These are phyloP conservation scores for Scaptomyza montana DNA, from an alignment of 1,140 invertebrate genomes.

Conservation along the genomic window DNA sequence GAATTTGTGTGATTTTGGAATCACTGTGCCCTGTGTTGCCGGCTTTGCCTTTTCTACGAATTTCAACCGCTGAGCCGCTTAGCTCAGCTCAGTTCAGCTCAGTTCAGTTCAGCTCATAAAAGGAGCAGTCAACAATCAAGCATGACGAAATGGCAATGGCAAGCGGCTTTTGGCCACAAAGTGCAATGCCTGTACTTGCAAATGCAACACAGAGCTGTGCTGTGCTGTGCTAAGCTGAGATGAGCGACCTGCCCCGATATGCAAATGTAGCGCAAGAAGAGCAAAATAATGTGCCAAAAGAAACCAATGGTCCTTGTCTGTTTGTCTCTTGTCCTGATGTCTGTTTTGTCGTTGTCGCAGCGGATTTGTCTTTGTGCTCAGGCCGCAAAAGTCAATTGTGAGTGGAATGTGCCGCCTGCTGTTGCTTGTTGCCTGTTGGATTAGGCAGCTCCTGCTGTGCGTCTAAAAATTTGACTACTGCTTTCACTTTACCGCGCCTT, in stretches of 20 bases:
- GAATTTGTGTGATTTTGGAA: constrained; percentile 19
- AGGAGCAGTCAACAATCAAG: constrained; percentile 70
- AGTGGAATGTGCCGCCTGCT: constrained; percentile 49
- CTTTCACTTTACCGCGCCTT: constrained; percentile 71
- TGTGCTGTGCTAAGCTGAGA: no score
- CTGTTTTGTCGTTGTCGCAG: constrained; percentile 68
- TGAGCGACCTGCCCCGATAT: constrained; percentile 28
- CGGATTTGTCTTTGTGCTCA: constrained; percentile 65
- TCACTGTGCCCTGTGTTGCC: constrained; percentile 49
- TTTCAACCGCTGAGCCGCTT: constrained; percentile 41
- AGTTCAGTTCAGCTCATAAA: constrained; percentile 66
- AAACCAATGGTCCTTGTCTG: constrained; percentile 38
- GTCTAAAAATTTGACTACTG: constrained; percentile 74
- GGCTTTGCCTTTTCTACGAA: constrained; percentile 63
- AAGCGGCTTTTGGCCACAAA: constrained; percentile 63
- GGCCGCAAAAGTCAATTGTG: constrained; percentile 76
- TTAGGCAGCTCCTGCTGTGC: constrained; percentile 72
- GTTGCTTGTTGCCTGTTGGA: constrained; percentile 28
- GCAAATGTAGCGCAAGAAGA: constrained; percentile 57
- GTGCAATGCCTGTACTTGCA: constrained; percentile 5
- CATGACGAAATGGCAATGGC: constrained; percentile 74
- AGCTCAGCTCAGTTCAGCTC: constrained; percentile 12
- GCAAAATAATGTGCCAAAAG: constrained; percentile 69
- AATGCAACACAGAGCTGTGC: constrained; percentile 12
- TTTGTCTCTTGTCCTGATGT: constrained; percentile 26